Base-by-base conservation (phyloP, 2,888 invertebrate species). In the Microctonus hyperodae region DNA sequence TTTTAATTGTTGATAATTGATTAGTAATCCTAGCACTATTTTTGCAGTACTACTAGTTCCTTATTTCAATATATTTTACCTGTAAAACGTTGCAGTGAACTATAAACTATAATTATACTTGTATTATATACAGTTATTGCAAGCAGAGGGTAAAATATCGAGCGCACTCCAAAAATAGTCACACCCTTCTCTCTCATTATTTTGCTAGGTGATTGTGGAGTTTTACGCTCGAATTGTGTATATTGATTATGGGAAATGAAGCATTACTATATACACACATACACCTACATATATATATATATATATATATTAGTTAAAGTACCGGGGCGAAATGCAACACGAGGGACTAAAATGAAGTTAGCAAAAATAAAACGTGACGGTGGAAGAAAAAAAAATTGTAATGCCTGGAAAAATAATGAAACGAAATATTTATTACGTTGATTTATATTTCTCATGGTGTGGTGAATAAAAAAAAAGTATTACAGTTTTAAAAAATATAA, bases 171-270 rank as follows among this genome's bases (percentile, higher is more conserved):
- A 51, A 51, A 37, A 51, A 51, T 51, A 51, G 50, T 13, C 50
- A 51, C 50, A 16, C 50, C 50, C 50, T 51, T 11, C n/a, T n/a
- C n/a, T 51, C 50, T 10, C 11, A 25, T 23, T 51, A 51, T 51
- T 51, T 22, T 25, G 50, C 25, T n/a, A 51, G 11, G 37, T 37
- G 37, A 37, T 37, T 37, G 28, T 55, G 55, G 10, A 31, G 31
- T 55, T 55, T 55, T 55, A 55, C 55, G 55, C 55, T 55, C 31
- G 55, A 55, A 31, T 16, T 16, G 37, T 58, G 35, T 35, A 58
- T 58, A 58, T 58, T 58, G 57, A 58, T 58, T 22, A 23, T 35
- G 35, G 23, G 13, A 4, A n/a, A 37, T 37, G 37, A 37, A 37
- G 37, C 37, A 37, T 37, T 37, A 4, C 2, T 37, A 37, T 6